Evolutionary conservation across 2,113 vertebrate species (phyloP).

Genomic region (Pontoporia blainvillei): DNA sequence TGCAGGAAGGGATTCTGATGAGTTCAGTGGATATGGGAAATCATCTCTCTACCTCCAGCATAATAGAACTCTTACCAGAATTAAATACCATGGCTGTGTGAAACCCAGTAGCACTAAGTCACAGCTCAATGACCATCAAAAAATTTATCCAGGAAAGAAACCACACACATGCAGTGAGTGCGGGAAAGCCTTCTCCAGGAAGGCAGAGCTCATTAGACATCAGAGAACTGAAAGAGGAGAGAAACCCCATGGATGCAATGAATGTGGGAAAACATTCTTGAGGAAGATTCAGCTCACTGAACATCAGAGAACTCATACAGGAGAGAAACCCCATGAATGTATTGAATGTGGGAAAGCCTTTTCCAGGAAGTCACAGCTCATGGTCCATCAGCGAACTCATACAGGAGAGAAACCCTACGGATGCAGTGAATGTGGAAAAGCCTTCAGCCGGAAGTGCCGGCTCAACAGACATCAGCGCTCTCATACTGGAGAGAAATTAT

Average conservation of each 20-base stretch:
- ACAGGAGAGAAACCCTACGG: slow-evolving; percentile 48
- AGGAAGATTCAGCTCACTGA: slow-evolving; percentile 12
- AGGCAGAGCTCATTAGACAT: background rate
- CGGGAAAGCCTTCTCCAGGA: background rate
- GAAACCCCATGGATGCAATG: slow-evolving; percentile 46
- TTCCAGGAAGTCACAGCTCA: slow-evolving; percentile 27
- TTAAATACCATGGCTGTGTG: background rate
- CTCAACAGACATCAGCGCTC: slow-evolving; percentile 32
- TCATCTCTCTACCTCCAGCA: background rate
- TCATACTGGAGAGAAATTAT: slow-evolving; percentile 51
- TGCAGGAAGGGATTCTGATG: background rate
- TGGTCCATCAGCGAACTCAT: slow-evolving; percentile 44
- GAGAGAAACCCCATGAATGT: slow-evolving; percentile 49
- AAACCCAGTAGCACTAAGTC: background rate
- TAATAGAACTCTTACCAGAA: background rate
- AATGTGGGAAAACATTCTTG: slow-evolving; percentile 57
- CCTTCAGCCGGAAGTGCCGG: slow-evolving; percentile 16
- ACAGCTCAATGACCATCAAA: background rate
- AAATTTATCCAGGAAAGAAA: background rate
- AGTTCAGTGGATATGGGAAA: background rate
- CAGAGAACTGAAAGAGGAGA: slow-evolving; percentile 45
- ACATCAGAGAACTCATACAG: slow-evolving; percentile 40
- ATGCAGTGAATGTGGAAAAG: slow-evolving; percentile 43
- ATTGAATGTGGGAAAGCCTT: slow-evolving; percentile 39
- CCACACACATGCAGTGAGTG: background rate